Evolutionary conservation across 2,797 vertebrate genomes (phyloP), one percentile per base, ranked within the genome.

Genomic region (Cetoscarus ocellatus): DNA sequence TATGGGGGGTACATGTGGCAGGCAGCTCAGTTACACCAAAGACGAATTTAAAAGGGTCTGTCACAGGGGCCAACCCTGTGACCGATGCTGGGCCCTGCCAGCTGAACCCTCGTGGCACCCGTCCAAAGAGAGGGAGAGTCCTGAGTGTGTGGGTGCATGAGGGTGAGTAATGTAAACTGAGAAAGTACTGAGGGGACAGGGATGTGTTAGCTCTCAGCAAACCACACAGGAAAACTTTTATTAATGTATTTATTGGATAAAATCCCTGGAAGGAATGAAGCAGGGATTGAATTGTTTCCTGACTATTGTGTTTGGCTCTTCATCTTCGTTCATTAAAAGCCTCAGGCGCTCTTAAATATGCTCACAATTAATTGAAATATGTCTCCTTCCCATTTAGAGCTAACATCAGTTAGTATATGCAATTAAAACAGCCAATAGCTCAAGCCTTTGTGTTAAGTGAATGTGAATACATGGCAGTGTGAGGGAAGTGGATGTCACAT

Each of bases 1-100:
- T 92, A 93, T 85, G 79, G 91, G 84, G 83, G 73, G 77, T 88
- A 68, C 91, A 94, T 93, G 91, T 88, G 91, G 90, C 80, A 77
- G 80, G 81, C 87, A 83, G 92, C 91, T 95, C 93, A 89, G 93
- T 94, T 94, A 93, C 94, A 94, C 90, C 91, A 91, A 90, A 92
- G 91, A 91, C 71, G 77, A 78, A 90, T 95, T 93, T 94, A 92
- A 94, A 93, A 94, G 86, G 78, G 74, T 66, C 87, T 78, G 86
- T 91, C 84, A 87, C 86, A 86, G 84, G 80, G 87, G 82, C 87
- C 76, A 87, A 87, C 89, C 92, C 89, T 87, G 88, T 91, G 86
- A 93, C 90, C 82, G 42, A 71, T 68, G 77, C 79, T 19, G 58
- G 68, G 73, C 72, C 57, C 75, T 84, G 91, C 89, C 90, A 91